Evolutionary conservation across 2,797 vertebrate genomes (phyloP), one percentile per base, ranked within the genome.

Genomic region (Leptodactylus fallax): DNA sequence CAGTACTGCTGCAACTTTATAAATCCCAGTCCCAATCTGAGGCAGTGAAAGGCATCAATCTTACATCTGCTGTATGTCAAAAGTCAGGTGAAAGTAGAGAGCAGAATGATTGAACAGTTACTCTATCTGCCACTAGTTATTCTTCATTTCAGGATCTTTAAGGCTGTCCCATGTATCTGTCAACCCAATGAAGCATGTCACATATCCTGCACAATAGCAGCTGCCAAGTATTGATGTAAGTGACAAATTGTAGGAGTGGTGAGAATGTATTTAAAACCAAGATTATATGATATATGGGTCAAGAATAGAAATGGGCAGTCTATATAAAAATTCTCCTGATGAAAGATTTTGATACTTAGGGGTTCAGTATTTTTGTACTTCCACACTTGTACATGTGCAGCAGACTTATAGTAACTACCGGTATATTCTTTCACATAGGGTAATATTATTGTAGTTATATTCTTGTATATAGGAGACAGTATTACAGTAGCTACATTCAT

Each of bases 131-230:
- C 80, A 71, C 53, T 61, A 78, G 72, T 78, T 79, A 82, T 83
- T 79, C 61, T 86, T 86, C 63, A 85, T 89, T 82, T 53, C 47
- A 49, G 51, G 56, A 61, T 78, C 49, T 82, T 86, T 81, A 81
- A 76, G 69, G 71, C 49, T 49, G 81, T 55, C 87, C 83, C 16
- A 21, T 61, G 79, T 83, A 83, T 86, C 79, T 71, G 71, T 49
- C 71, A 89, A 45, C 19, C n/a, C 72, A 36, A 72, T 71, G 23
- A 83, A 83, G 65, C 67, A 51, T 86, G 85, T 79, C 79, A 82
- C 69, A 69, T 27, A 60, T 78, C 60, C 76, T 55, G n/a, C n/a
- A 49, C 53, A 49, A 51, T 81, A 25, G 58, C 7, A 25, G 23
- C 87, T 79, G 61, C 51, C 36, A 77, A 88, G 72, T 45, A 51